phyloP scores from a whole-genome alignment of 2,113 vertebrate genomes.

The Pogonocichla stellata region DNA sequence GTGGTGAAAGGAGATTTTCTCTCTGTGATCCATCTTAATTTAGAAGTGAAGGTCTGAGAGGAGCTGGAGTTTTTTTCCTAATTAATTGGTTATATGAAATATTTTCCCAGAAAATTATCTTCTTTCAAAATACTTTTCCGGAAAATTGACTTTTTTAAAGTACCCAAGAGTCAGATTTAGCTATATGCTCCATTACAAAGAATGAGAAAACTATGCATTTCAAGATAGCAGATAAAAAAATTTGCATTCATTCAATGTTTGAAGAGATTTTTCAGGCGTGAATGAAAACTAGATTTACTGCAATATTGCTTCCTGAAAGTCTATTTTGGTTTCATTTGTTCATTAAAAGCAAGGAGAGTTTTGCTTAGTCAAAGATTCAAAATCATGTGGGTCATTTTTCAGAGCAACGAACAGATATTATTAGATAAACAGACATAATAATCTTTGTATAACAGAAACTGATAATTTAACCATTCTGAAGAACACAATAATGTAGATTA shows the following conservation, averaged over 20 bases:
- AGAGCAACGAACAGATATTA: not conserved
- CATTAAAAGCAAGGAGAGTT: not conserved
- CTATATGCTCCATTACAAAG: not conserved
- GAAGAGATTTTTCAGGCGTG: not conserved
- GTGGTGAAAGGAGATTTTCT: not conserved
- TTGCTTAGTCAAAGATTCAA: not conserved
- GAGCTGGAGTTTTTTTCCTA: not conserved
- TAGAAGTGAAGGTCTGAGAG: not conserved
- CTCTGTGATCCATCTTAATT: not conserved
- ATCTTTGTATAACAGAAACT: not conserved
- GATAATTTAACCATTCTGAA: not conserved
- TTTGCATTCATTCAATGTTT: not conserved
- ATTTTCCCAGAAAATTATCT: not conserved
- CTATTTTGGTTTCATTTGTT: slow-evolving; percentile 2
- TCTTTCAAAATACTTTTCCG: not conserved
- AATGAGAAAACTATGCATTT: not conserved
- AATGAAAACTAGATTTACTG: not conserved
- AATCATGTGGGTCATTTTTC: not conserved
- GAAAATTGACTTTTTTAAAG: not conserved
- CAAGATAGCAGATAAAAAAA: not conserved
- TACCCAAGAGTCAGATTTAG: not conserved
- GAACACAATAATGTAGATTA: not conserved
- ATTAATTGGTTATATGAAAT: not conserved
- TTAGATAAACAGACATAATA: not conserved
- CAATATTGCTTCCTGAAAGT: not conserved